Conservation (phyloP, 2,888 invertebrate genomes). For the Criorhina ranunculi region DNA sequence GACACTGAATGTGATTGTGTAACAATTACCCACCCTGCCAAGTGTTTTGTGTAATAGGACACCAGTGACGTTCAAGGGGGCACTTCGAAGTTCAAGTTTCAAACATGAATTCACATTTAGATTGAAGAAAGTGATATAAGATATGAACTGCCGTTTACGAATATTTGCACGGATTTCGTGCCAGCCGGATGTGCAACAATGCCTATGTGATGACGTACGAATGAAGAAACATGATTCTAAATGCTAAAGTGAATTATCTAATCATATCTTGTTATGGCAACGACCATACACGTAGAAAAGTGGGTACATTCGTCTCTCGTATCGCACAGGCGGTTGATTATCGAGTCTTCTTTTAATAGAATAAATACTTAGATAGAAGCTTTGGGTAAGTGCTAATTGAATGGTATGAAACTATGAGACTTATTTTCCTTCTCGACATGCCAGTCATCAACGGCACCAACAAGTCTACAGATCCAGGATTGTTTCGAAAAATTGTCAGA, state of each 20-base stretch:
- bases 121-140: conserved; percentile 12
- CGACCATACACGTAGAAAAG: too few relatives aligned
- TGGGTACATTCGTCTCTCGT: too few relatives aligned
- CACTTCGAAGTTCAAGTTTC: neutral
- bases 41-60: conserved; percentile 43
- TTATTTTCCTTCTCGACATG: too few relatives aligned
- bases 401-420: too few relatives aligned
- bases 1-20: conserved; percentile 26
- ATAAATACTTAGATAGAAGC: too few relatives aligned
- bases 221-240: neutral
- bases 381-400: too few relatives aligned
- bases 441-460: too few relatives aligned
- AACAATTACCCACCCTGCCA: conserved; percentile 17
- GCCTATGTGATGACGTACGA: neutral
- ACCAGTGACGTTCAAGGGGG: neutral
- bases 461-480: too few relatives aligned
- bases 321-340: too few relatives aligned
- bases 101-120: neutral
- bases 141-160: conserved; percentile 20
- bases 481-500: too few relatives aligned
- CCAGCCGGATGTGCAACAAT: conserved; percentile 46
- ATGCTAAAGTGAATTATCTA: neutral
- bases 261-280: neutral
- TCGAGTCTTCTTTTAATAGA: too few relatives aligned
- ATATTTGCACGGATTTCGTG: neutral